Evolutionary conservation across 30 jellyfish, hydroid and myxozoan species (phyloP).

Genomic region (Sanderia malayensis): DNA sequence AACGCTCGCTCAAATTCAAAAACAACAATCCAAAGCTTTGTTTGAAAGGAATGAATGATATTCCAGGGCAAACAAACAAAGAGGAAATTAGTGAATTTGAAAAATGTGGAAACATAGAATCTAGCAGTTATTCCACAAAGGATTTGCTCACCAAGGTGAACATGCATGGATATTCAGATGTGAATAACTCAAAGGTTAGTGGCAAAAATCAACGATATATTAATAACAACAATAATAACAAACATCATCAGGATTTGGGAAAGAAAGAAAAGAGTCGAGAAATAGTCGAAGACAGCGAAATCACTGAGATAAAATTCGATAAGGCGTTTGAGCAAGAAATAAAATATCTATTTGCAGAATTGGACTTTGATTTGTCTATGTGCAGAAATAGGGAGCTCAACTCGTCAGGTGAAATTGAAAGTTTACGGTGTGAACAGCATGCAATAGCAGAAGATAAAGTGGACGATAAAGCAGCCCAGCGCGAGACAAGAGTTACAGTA

Average conservation of each 20-base stretch:
- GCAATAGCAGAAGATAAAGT: neutral
- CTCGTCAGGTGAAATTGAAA: neutral
- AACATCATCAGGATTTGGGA: neutral
- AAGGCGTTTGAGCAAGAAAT: slow-evolving; percentile 65
- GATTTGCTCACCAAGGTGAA: neutral
- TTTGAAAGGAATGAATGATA: neutral
- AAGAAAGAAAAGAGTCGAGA: neutral
- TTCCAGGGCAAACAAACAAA: neutral
- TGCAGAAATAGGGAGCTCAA: slow-evolving; percentile 22
- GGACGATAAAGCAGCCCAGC: neutral
- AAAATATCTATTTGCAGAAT: slow-evolving; percentile 46
- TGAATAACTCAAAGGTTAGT: neutral
- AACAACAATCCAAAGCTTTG: neutral
- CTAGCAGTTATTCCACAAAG: neutral
- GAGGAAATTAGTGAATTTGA: slow-evolving; percentile 1
- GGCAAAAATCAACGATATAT: neutral
- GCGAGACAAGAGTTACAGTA: neutral
- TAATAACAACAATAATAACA: neutral
- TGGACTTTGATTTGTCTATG: slow-evolving; percentile 58
- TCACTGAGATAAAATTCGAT: slow-evolving; percentile 17
- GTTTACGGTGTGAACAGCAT: neutral
- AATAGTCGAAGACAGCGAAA: neutral
- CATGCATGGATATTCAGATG: neutral
- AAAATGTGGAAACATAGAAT: neutral
- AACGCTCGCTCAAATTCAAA: neutral